Evolutionary conservation across 2,113 vertebrate species (phyloP), one percentile per base, ranked within the genome.

Genomic region (Microcebus griseorufus): DNA sequence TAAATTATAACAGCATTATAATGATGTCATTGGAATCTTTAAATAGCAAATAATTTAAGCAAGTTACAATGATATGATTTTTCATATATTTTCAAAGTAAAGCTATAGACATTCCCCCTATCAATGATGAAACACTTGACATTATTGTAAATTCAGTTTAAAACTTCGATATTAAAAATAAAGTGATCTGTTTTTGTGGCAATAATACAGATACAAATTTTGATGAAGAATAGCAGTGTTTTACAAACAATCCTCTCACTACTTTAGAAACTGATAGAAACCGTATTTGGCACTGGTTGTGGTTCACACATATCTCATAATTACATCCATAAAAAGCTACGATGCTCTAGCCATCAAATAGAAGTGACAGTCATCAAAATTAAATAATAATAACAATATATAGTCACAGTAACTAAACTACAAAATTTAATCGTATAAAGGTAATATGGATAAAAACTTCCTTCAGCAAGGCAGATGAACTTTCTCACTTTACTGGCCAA

Each of bases 21-120:
- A 93, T 2, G 6, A 29, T 67, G 18, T 51, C 82, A 81, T 72
- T 78, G 64, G 42, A 89, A 20, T 37, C 79, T 92, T 85, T 84
- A 92, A 94, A 88, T 37, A 70, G 48, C 69, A 94, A 91, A 62
- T 80, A 73, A 94, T 79, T 55, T 37, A 89, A 58, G 27, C 60
- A 80, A 85, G 55, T 81, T 34, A 70, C 69, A 34, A 22, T 65
- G 39, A 25, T 69, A 60, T 29, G 27, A 58, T 92, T 92, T 81
- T 76, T 84, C 72, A 58, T n/a, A 82, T 6, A 48, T 18, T 85
- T 85, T 91, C 55, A 67, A 69, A 95, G 72, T 39, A 55, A 62
- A 95, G 39, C 16, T 75, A 62, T 76, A 60, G 53, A 86, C 85
- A 58, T 82, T 89, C 73, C 29, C 48, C 65, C 27, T 48, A 4